These are phyloP conservation scores for Stegodyphus mimosarum DNA, from an alignment of 1,140 invertebrate genomes.

Conservation along the genomic window DNA sequence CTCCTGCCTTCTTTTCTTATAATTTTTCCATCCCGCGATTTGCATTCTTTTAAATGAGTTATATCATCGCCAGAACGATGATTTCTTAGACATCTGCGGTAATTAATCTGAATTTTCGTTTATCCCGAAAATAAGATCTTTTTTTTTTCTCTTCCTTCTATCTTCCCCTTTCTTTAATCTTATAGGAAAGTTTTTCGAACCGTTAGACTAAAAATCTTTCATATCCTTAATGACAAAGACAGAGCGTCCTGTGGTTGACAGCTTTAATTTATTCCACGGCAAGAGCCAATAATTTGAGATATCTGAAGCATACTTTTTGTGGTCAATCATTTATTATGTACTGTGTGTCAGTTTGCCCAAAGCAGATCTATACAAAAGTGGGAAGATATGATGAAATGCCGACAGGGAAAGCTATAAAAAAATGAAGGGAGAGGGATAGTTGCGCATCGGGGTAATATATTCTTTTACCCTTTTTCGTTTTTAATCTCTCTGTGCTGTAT, in stretches of 20 bases:
- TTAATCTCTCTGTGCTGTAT: slow-evolving; percentile 39
- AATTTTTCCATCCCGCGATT: slow-evolving; percentile 48
- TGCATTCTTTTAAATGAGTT: slow-evolving; percentile 61
- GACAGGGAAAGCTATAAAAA: slow-evolving; percentile 2
- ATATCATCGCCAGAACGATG: slow-evolving; percentile 57
- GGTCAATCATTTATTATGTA: slow-evolving; percentile 61
- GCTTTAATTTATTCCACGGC: slow-evolving; percentile 53
- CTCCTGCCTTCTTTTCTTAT: slow-evolving; percentile 51
- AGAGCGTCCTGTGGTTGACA: slow-evolving; percentile 48
- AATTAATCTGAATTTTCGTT: slow-evolving; percentile 62
- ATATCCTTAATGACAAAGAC: slow-evolving; percentile 59
- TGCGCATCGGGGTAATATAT: slow-evolving; percentile 30
- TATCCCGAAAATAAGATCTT: slow-evolving; percentile 60
- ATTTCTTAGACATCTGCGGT: slow-evolving; percentile 60
- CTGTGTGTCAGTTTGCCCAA: slow-evolving; percentile 31
- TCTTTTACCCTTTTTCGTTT: slow-evolving; percentile 33
- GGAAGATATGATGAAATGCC: slow-evolving; percentile 28
- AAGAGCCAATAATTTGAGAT: slow-evolving; percentile 56
- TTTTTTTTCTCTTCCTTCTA: slow-evolving; percentile 22
- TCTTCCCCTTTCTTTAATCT: slow-evolving; percentile 44
- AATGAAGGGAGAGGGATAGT: neutral
- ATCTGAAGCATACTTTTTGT: slow-evolving; percentile 53
- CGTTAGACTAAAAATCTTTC: slow-evolving; percentile 62
- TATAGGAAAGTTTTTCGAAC: slow-evolving; percentile 53
- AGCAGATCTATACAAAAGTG: slow-evolving; percentile 39